Evolutionary conservation across 2,797 vertebrate species (phyloP).

Genomic region (Eulemur coronatus): DNA sequence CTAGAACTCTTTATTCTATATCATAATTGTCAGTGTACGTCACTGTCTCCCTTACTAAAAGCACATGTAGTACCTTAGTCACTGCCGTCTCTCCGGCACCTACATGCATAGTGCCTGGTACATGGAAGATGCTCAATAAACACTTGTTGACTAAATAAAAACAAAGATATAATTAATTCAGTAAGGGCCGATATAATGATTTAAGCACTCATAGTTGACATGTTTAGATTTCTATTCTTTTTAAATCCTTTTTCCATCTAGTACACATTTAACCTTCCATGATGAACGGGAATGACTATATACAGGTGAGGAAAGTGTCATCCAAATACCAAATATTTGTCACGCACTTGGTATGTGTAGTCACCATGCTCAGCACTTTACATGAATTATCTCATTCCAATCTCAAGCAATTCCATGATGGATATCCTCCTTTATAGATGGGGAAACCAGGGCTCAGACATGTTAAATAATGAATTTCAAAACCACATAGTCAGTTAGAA

Average conservation of each 20-base stretch:
- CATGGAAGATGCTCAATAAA: not conserved
- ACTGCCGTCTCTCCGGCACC: no score
- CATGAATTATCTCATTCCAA: not conserved
- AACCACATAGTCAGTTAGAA: not conserved
- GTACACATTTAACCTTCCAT: not conserved
- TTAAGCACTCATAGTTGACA: not conserved
- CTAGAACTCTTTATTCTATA: not conserved
- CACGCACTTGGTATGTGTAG: not conserved
- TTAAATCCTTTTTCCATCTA: not conserved
- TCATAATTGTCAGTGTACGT: not conserved
- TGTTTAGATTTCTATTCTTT: not conserved
- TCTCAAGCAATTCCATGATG: not conserved
- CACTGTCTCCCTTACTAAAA: not conserved
- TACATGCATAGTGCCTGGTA: rapidly evolving
- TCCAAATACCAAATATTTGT: not conserved
- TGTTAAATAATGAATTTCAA: not conserved
- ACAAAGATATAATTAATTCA: not conserved
- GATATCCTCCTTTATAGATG: not conserved
- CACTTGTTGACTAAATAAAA: not conserved
- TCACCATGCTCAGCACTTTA: not conserved
- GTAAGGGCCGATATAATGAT: not conserved
- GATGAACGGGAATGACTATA: not conserved
- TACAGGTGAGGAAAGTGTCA: not conserved
- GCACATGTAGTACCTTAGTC: not conserved
- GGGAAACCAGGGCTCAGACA: not conserved